Evolutionary conservation across 2,797 vertebrate genomes (phyloP), one percentile per base, ranked within the genome.

Genomic region (Tinamus major): DNA sequence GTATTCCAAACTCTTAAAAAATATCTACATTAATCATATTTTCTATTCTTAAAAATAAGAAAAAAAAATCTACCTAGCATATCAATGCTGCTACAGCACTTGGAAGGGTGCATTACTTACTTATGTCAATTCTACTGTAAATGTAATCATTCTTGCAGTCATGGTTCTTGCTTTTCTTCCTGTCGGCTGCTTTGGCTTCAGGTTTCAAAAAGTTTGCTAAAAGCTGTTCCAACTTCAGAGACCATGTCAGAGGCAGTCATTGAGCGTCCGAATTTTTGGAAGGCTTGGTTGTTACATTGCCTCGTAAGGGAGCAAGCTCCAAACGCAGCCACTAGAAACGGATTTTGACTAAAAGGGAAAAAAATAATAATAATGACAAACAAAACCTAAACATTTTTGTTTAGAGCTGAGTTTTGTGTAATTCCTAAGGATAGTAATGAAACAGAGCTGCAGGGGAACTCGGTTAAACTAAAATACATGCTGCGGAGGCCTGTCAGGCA

Each of bases 161-260:
- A 24, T 7, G 53, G 49, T 65, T 94, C 74, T 79, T 92, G 46
- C 59, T 86, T 58, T 69, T 75, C 62, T 79, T 27, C 74, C 91
- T 55, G 79, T 92, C 61, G 79, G 78, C 72, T 77, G 46, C 95
- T 96, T 96, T 95, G 94, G 27, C 90, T 89, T 99, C 98, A 99
- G 96, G 97, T 98, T 96, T 99, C 98, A 89, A 99, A 99, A 49
- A 99, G 98, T 95, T 98, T 98, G 95, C 91, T 98, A 97, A 99
- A 99, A 85, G 99, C 99, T 3, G 98, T 95, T 76, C 99, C 98
- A 12, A 99, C 98, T 97, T 99, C 99, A 69, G 98, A 97, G 94
- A 99, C 98, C 99, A 99, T 99, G 97, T 99, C 99, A 0, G 98
- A 98, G 77, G 99, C 98, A 87, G 99, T 99, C 96, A 98, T 99